These are phyloP conservation scores for Dryococelus australis DNA, from an alignment of 2,888 invertebrate species.

Conservation along the genomic window DNA sequence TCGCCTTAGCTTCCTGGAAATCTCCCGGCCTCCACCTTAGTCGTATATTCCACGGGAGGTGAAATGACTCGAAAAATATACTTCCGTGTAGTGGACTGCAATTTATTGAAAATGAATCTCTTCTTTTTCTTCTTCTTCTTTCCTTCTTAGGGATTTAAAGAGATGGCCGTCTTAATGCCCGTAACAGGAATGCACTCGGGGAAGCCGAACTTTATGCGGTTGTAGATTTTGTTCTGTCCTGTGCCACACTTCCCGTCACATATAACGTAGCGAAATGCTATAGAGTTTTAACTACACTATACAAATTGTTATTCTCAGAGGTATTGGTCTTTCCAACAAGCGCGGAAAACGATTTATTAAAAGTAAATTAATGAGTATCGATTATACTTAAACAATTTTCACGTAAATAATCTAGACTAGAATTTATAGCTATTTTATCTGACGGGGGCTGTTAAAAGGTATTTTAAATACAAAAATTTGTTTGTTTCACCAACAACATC, in stretches of 20 bases:
- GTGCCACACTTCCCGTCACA: not conserved
- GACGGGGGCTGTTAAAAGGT: too few relatives aligned
- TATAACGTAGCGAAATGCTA: too few relatives aligned
- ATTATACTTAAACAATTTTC: too few relatives aligned
- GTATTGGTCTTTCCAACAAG: too few relatives aligned
- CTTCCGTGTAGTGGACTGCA: constrained; percentile 29
- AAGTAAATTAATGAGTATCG: too few relatives aligned
- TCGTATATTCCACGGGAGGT: constrained; percentile 25
- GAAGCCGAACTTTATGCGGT: constrained; percentile 12
- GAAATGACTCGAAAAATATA: constrained; percentile 30
- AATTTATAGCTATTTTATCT: too few relatives aligned
- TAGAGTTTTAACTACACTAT: too few relatives aligned
- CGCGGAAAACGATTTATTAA: too few relatives aligned
- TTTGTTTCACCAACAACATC: too few relatives aligned
- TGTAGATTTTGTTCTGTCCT: not conserved
- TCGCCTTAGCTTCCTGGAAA: constrained; percentile 36
- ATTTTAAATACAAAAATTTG: too few relatives aligned
- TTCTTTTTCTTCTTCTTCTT: constrained; percentile 4
- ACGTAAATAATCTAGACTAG: too few relatives aligned
- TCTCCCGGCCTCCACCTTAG: constrained; percentile 13
- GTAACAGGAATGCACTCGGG: constrained; percentile 7
- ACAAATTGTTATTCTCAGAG: too few relatives aligned
- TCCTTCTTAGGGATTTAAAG: constrained; percentile 28
- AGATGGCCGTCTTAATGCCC: constrained; percentile 23
- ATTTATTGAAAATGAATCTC: constrained; percentile 31